Percentiles rank a stretch among this genome's conserved stretches.
phyloP scores from a whole-genome alignment of 2,888 invertebrate species.

The Neoitamus cyanurus region DNA sequence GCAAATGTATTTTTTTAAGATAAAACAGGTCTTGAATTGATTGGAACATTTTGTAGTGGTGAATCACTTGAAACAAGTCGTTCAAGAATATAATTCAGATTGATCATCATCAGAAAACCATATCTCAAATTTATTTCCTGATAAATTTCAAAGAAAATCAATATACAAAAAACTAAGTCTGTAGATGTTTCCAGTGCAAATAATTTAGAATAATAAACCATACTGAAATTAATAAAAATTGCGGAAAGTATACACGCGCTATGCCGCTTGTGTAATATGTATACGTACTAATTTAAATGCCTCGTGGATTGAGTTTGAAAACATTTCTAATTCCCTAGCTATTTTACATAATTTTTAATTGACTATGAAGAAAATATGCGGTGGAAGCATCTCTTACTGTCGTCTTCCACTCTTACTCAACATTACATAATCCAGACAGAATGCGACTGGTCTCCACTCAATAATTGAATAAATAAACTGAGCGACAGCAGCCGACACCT shows the following conservation, averaged over 20 bases:
- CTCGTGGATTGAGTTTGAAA: background rate
- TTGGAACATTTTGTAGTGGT: background rate
- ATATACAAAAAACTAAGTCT: background rate
- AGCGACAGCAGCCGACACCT: background rate
- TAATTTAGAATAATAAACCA: background rate
- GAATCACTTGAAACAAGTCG: background rate
- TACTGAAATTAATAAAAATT: background rate
- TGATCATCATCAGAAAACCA: background rate
- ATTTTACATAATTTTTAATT: background rate
- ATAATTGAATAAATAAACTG: constrained; percentile 21
- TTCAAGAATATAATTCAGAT: background rate
- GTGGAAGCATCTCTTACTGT: background rate
- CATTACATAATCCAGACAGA: background rate
- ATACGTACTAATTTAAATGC: background rate
- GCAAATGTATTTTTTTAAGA: background rate
- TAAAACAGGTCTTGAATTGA: background rate
- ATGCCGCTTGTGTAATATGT: background rate
- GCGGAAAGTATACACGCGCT: background rate
- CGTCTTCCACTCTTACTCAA: background rate
- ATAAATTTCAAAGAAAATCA: background rate
- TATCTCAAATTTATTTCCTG: background rate
- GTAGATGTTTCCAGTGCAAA: background rate
- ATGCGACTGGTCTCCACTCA: background rate
- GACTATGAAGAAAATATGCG: background rate
- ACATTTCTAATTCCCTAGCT: background rate